These are phyloP conservation scores for Athetis lepigone DNA, from an alignment of 2,888 invertebrate genomes.

Conservation along the genomic window DNA sequence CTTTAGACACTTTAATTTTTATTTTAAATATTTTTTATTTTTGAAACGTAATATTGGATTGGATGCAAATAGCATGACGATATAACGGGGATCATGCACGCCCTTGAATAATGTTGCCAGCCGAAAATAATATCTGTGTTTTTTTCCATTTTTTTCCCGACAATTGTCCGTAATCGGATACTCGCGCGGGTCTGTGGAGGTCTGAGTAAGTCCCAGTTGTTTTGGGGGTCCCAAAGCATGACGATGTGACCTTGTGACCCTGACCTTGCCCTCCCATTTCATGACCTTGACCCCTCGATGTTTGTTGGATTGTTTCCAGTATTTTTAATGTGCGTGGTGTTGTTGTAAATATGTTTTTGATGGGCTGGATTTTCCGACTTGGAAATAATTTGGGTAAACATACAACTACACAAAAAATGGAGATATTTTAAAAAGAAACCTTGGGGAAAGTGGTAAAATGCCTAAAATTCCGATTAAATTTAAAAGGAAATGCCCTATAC, in stretches of 20 bases:
- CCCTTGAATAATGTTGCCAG: slow-evolving; percentile 66
- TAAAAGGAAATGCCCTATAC: not conserved
- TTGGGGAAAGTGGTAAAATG: too few species aligned
- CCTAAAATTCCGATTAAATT: too few species aligned
- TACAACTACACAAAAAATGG: too few species aligned
- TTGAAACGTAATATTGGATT: slow-evolving; percentile 21
- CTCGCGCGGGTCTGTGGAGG: slow-evolving; percentile 88
- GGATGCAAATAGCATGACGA: slow-evolving; percentile 62
- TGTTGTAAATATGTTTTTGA: slow-evolving; percentile 54
- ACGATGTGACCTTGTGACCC: slow-evolving; percentile 64
- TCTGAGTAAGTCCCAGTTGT: slow-evolving; percentile 85
- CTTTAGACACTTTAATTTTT: slow-evolving; percentile 59
- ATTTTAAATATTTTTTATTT: slow-evolving; percentile 8
- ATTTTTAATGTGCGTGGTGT: slow-evolving; percentile 52
- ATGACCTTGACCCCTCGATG: slow-evolving; percentile 53
- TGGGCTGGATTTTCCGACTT: too few species aligned
- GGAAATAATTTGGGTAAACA: too few species aligned
- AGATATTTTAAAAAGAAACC: too few species aligned
- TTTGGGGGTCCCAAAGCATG: slow-evolving; percentile 73
- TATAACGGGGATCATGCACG: slow-evolving; percentile 62
- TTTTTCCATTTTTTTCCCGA: slow-evolving; percentile 78
- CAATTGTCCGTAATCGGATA: slow-evolving; percentile 89
- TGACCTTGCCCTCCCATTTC: slow-evolving; percentile 47
- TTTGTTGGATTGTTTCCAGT: slow-evolving; percentile 56
- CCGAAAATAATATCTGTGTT: slow-evolving; percentile 86